A percentile compares a stretch with the other conserved stretches of the same genome.
phyloP scores from a whole-genome alignment of 2,113 vertebrate genomes.

The Oryzias woworae region DNA sequence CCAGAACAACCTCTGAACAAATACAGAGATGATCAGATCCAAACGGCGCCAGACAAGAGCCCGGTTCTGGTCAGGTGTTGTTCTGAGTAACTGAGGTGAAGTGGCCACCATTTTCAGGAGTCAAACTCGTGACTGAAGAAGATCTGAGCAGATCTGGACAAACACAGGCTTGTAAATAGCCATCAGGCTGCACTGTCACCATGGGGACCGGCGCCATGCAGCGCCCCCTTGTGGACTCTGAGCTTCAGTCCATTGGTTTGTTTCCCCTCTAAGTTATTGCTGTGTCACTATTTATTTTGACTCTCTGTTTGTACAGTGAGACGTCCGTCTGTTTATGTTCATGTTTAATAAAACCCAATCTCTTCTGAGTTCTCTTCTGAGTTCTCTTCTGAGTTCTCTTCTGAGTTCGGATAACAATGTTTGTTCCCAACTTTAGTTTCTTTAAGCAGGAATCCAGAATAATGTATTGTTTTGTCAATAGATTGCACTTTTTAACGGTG shows the following conservation, averaged over 20 bases:
- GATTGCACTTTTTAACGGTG: too few relatives aligned
- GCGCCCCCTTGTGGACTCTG: neutral
- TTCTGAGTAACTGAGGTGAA: constrained; percentile 12
- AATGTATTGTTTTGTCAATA: too few relatives aligned
- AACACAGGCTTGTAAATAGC: constrained; percentile 61
- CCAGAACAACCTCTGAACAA: neutral
- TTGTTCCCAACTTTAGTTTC: too few relatives aligned
- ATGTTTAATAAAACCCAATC: constrained; percentile 75
- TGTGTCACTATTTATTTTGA: constrained; percentile 67
- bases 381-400: neutral
- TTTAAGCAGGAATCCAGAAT: too few relatives aligned
- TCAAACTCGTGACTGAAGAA: constrained; percentile 6
- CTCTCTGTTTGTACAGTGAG: constrained; percentile 61
- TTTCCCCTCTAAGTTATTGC: constrained; percentile 61
- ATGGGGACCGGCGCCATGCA: too few relatives aligned
- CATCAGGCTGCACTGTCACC: constrained; percentile 24
- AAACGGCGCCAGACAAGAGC: neutral
- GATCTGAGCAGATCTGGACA: neutral
- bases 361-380: neutral
- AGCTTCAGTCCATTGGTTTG: constrained; percentile 19
- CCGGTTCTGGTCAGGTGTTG: neutral
- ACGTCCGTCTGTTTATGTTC: constrained; percentile 69
- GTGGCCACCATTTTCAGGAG: too few relatives aligned
- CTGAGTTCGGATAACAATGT: too few relatives aligned
- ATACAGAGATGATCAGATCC: neutral